Conservation (phyloP, 2,888 invertebrate species). For the Dichetophora obliterata region DNA sequence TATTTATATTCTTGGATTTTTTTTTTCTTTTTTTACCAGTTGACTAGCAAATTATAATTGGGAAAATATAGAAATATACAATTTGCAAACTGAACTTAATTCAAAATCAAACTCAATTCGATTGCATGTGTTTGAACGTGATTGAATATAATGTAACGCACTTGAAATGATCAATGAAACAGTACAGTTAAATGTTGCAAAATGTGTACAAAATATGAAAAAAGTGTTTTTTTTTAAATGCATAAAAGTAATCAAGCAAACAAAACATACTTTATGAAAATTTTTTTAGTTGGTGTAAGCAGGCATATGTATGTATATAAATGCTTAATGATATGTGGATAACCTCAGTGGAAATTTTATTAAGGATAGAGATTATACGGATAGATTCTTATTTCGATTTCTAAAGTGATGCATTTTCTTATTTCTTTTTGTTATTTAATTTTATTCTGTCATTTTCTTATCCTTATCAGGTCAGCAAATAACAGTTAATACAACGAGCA, state of each 20-base stretch:
- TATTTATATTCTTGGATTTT: background rate
- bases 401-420: no score
- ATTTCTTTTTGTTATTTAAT: no score
- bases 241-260: background rate
- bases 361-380: no score
- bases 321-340: no score
- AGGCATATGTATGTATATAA: slow-evolving; percentile 36
- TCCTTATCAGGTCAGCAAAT: no score
- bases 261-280: slow-evolving; percentile 2
- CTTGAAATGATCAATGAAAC: background rate
- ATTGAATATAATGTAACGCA: background rate
- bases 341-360: no score
- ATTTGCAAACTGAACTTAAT: slow-evolving; percentile 19
- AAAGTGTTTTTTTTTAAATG: background rate
- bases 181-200: slow-evolving; percentile 4
- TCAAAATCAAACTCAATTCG: background rate
- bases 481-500: no score
- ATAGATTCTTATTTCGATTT: no score
- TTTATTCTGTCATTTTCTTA: no score
- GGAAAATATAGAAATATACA: background rate
- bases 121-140: background rate
- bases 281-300: background rate
- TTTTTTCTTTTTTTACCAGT: background rate
- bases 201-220: slow-evolving; percentile 8
- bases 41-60: no score